phyloP scores from a whole-genome alignment of 1,140 invertebrate species.

The Diabrotica undecimpunctata region DNA sequence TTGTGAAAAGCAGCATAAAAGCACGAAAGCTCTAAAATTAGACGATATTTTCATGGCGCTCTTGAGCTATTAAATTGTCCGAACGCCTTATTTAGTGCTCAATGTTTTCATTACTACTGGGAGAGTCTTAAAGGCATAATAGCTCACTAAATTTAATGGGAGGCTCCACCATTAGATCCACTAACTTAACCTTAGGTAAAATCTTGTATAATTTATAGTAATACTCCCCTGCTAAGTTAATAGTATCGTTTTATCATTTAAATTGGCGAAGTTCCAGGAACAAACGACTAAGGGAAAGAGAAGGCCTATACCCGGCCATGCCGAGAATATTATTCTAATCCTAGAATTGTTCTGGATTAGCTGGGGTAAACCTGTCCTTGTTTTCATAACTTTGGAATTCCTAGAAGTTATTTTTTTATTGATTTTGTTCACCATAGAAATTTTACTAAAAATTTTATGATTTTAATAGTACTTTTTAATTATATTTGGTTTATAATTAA shows the following conservation, averaged over 20 bases:
- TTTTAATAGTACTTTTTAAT: too few relatives aligned
- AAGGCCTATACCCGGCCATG: constrained; percentile 8
- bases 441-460: too few relatives aligned
- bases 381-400: background rate
- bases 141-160: constrained; percentile 21
- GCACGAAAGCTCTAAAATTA: constrained; percentile 1
- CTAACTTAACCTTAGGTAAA: constrained; percentile 38
- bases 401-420: too few relatives aligned
- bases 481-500: too few relatives aligned
- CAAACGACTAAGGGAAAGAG: constrained; percentile 29
- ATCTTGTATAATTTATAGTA: constrained; percentile 40
- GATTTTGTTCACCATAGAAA: too few relatives aligned
- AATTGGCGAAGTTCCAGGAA: constrained; percentile 39
- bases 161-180: constrained; percentile 19
- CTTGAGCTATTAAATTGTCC: constrained; percentile 9
- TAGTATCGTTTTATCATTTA: constrained; percentile 44
- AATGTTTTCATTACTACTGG: constrained; percentile 18
- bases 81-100: constrained; percentile 15
- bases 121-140: constrained; percentile 19
- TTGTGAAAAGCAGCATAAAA: constrained; percentile 1
- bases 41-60: constrained; percentile 9
- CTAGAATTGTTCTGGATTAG: constrained; percentile 7
- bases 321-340: constrained; percentile 30
- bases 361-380: background rate
- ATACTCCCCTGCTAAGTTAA: constrained; percentile 37